Base-by-base conservation (phyloP, 2,888 invertebrate genomes). In the Formica aserva region DNA sequence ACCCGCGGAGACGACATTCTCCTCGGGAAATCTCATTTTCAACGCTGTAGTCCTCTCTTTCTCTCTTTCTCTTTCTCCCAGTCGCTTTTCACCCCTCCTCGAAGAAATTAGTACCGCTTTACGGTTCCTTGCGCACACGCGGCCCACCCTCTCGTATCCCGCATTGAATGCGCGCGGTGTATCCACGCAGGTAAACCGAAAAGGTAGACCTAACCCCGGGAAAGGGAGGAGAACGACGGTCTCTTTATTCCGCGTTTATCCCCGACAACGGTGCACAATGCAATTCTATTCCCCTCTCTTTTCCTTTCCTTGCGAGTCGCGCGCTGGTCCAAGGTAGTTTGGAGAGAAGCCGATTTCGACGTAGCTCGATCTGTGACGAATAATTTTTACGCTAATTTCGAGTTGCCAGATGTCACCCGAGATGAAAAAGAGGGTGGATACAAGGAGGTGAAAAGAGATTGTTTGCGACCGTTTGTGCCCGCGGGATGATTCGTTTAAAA, bases 311-410 rank as follows among this genome's bases (percentile, higher is more conserved):
- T 48, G 15, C 38, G 74, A 71, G 76, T 75, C 78, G 85, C 82
- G 72, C 67, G 41, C 74, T 52, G 82, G 15, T 69, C 85, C 41
- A 66, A 55, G 82, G 35, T 35, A 6, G 32, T 6, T 38, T 41
- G 77, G 66, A 83, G 69, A 83, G 80, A 69, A 55, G 52, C 41
- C 76, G 26, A 60, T 78, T 77, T 63, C 82, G 63, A 41, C 76
- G 71, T 11, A 69, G 77, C 76, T 45, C 74, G 81, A 82, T 88
- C 92, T 91, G 92, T 92, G 93, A 93, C 93, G 92, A 93, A 93
- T 93, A 92, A 92, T 93, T 93, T 93, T 92, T 91, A 92, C 93
- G 92, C 92, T 89, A 91, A 93, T 92, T 93, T 90, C 83, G 63
- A 86, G 29, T 84, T 84, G 62, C 85, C 91, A 89, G 88, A 88